phyloP scores from a whole-genome alignment of 1,140 invertebrate genomes.

The Saccostrea cuccullata region DNA sequence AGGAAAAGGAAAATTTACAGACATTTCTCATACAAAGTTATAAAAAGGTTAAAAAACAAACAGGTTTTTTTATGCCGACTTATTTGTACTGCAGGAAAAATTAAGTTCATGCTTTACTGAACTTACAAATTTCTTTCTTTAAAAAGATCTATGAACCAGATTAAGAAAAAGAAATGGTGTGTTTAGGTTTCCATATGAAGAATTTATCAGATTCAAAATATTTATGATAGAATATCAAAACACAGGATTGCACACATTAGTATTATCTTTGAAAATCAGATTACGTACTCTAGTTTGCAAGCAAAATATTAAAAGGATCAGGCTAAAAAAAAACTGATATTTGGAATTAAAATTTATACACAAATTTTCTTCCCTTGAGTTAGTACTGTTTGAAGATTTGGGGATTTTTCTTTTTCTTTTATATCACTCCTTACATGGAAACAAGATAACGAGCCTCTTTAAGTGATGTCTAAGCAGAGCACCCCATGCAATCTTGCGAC shows the following conservation, averaged over 20 bases:
- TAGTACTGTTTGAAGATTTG: slow-evolving; percentile 23
- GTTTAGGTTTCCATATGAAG: background rate
- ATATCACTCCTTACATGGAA: slow-evolving; percentile 26
- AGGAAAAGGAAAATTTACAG: background rate
- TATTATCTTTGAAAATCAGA: background rate
- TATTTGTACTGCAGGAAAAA: background rate
- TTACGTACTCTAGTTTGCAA: background rate
- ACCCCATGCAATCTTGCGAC: slow-evolving; percentile 19
- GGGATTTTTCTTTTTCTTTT: background rate
- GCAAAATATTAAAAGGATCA: background rate
- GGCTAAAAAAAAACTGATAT: background rate
- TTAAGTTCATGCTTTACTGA: slow-evolving; percentile 17
- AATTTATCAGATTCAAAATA: background rate
- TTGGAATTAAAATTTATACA: background rate
- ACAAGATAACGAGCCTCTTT: background rate
- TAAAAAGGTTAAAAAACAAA: background rate
- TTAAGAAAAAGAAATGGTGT: slow-evolving; percentile 11
- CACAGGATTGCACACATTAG: background rate
- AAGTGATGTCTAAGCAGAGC: background rate
- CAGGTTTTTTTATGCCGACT: background rate
- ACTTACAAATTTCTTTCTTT: background rate
- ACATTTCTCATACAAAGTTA: slow-evolving; percentile 6
- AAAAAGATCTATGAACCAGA: background rate
- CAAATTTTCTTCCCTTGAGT: background rate
- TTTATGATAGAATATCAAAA: background rate